Percentiles rank a stretch among this genome's conserved stretches.
phyloP scores from a whole-genome alignment of 2,888 invertebrate species.

The Diploptera punctata region DNA sequence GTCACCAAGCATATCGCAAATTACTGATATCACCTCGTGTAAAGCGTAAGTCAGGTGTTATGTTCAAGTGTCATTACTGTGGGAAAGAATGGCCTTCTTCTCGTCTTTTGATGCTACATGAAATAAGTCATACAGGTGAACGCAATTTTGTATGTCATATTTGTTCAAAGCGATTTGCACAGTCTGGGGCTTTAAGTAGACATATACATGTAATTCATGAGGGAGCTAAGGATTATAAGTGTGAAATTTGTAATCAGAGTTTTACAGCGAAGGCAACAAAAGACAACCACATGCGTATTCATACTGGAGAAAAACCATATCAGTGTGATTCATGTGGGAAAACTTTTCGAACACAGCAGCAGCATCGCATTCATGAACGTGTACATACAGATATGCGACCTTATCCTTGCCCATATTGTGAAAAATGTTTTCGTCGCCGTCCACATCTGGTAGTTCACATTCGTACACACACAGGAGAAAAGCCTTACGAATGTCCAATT shows the following conservation, averaged over 20 bases:
- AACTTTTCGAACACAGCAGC: conserved; percentile 35
- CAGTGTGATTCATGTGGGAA: conserved; percentile 31
- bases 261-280: conserved; percentile 35
- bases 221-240: conserved; percentile 24
- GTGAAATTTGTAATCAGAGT: conserved; percentile 30
- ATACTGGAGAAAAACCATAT: conserved; percentile 36
- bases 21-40: neutral
- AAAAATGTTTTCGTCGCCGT: conserved; percentile 50
- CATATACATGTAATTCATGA: conserved; percentile 33
- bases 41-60: neutral
- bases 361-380: conserved; percentile 30
- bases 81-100: conserved; percentile 18
- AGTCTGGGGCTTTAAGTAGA: conserved; percentile 54
- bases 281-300: conserved; percentile 35
- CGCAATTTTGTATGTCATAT: conserved; percentile 69
- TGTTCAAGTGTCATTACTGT: conserved; percentile 27
- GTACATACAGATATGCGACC: conserved; percentile 48
- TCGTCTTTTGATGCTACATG: conserved; percentile 51
- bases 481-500: conserved; percentile 49
- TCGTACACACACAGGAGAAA: conserved; percentile 51
- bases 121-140: conserved; percentile 61
- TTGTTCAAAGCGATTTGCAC: conserved; percentile 70
- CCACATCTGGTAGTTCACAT: conserved; percentile 50
- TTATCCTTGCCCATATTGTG: conserved; percentile 49
- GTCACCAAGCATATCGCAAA: neutral